These are phyloP conservation scores for Drosophila tropicalis DNA, from an alignment of 1,140 invertebrate genomes.

Conservation along the genomic window DNA sequence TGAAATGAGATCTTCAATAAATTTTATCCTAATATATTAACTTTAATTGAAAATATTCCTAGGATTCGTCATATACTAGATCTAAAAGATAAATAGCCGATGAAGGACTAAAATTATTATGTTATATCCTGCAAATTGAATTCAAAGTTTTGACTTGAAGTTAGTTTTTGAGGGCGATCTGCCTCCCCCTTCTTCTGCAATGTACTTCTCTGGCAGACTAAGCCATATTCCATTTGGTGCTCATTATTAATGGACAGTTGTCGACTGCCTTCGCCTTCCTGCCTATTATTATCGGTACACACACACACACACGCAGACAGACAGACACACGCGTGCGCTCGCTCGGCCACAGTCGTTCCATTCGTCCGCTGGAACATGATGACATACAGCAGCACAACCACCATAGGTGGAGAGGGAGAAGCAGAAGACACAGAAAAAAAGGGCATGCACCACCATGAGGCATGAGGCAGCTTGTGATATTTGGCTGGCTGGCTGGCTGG, in stretches of 20 bases:
- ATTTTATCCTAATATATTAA: no score
- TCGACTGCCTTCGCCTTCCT: constrained; percentile 13
- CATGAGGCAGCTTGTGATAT: constrained; percentile 26
- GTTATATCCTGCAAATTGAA: no score
- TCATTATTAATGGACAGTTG: constrained; percentile 42
- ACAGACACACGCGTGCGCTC: background rate
- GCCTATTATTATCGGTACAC: constrained; percentile 42
- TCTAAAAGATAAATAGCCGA: no score
- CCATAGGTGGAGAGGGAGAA: constrained; percentile 11
- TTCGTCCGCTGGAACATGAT: constrained; percentile 28
- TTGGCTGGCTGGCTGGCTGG: constrained; percentile 5
- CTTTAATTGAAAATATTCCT: no score
- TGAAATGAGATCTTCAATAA: no score
- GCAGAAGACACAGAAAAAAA: background rate
- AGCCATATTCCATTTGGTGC: constrained; percentile 6
- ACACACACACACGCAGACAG: constrained; percentile 6
- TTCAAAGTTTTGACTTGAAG: no score
- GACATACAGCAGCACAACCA: constrained; percentile 51
- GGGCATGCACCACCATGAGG: constrained; percentile 21
- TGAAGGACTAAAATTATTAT: no score
- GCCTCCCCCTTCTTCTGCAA: background rate
- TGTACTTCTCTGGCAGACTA: background rate
- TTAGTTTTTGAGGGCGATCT: no score
- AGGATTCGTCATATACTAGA: no score
- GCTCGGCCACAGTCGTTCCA: constrained; percentile 4